phyloP scores from a whole-genome alignment of 2,797 vertebrate genomes.

The Typhlichthys eigenmanni region DNA sequence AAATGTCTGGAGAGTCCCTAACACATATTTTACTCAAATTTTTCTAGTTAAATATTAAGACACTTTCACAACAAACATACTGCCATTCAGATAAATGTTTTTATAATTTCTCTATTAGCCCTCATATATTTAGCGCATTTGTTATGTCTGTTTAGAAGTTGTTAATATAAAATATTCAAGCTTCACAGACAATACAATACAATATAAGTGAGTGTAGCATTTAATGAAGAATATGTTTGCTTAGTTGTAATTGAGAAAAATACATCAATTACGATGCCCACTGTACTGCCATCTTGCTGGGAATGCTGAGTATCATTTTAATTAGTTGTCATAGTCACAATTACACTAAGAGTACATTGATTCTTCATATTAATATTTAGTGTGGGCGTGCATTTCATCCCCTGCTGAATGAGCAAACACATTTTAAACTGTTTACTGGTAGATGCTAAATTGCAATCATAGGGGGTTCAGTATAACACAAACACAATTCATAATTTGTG shows the following conservation, averaged over 20 bases:
- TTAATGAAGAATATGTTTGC: slow-evolving; percentile 5
- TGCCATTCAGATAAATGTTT: neutral
- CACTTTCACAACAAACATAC: neutral
- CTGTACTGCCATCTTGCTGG: slow-evolving; percentile 13
- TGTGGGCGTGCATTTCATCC: slow-evolving; percentile 19
- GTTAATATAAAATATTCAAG: neutral
- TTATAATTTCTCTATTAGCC: neutral
- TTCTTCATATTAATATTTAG: slow-evolving; percentile 17
- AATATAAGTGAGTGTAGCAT: neutral
- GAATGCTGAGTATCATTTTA: slow-evolving; percentile 19
- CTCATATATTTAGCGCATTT: neutral
- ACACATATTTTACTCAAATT: neutral
- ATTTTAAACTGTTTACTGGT: too few species aligned
- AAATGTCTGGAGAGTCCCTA: neutral
- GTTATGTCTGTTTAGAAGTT: neutral
- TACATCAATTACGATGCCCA: slow-evolving; percentile 1
- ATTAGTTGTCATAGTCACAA: slow-evolving; percentile 21
- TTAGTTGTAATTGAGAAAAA: neutral
- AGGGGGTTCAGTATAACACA: neutral
- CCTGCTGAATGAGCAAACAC: slow-evolving; percentile 6
- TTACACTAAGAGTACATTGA: slow-evolving; percentile 22
- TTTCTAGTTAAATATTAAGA: neutral
- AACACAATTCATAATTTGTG: neutral
- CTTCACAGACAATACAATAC: too few species aligned
- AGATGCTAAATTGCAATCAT: too few species aligned